Evolutionary conservation across 1,140 invertebrate species (phyloP).

Genomic region (Calliphora vicina): DNA sequence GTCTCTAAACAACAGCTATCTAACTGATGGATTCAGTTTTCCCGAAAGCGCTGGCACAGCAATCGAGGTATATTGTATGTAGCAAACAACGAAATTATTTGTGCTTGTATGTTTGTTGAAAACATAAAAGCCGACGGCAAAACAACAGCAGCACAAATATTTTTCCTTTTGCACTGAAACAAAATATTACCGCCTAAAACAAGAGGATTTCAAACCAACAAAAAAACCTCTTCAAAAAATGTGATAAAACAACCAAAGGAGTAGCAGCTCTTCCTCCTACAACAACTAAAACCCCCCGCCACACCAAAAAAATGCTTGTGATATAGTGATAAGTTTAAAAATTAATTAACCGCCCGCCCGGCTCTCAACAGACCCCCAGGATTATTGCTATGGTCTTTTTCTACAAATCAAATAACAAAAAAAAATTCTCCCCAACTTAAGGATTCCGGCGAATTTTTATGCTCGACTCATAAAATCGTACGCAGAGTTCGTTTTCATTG

Average conservation of each 20-base stretch:
- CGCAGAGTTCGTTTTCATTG: slow-evolving; percentile 48
- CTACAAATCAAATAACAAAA: background rate
- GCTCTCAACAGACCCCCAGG: background rate
- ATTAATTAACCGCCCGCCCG: slow-evolving; percentile 35
- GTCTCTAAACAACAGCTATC: background rate
- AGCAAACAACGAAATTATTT: background rate
- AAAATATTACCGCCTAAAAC: background rate
- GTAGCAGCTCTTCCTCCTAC: background rate
- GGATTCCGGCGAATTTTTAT: slow-evolving; percentile 61
- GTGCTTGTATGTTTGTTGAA: too few species aligned
- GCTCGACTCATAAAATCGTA: slow-evolving; percentile 59
- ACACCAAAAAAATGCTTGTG: slow-evolving; percentile 23
- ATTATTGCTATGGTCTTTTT: slow-evolving; percentile 15
- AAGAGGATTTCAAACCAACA: background rate
- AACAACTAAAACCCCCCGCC: background rate
- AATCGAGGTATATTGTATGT: background rate
- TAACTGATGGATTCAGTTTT: background rate
- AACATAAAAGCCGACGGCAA: slow-evolving; percentile 20
- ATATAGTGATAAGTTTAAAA: slow-evolving; percentile 27
- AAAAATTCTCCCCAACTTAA: slow-evolving; percentile 7
- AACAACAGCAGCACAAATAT: background rate
- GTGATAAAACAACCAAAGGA: slow-evolving; percentile 5
- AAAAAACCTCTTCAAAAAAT: background rate
- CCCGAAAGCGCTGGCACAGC: background rate
- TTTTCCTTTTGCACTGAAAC: background rate